Evolutionary conservation across 2,797 vertebrate genomes (phyloP).

Genomic region (Dromococcyx pavoninus): DNA sequence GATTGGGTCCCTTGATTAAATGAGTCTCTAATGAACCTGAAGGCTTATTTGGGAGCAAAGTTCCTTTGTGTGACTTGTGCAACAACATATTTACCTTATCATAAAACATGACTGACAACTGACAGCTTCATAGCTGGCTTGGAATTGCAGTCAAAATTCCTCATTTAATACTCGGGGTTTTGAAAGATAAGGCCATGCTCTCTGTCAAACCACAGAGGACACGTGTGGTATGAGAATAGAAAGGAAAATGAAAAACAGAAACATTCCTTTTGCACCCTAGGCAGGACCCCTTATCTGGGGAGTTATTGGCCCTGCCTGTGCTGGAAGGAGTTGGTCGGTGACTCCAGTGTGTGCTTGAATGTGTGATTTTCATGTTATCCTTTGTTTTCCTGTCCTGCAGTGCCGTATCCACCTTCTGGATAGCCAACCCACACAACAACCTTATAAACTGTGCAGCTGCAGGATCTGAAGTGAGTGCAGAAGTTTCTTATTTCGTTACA

Average conservation of each 20-base stretch:
- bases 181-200: constrained; percentile 29
- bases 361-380: background rate
- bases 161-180: constrained; percentile 29
- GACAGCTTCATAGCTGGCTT: constrained; percentile 45
- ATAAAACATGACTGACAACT: constrained; percentile 39
- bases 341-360: background rate
- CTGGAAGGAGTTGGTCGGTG: background rate
- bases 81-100: constrained; percentile 9
- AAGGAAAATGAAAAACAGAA: no score
- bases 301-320: background rate
- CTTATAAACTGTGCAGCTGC: constrained; percentile 92
- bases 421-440: constrained; percentile 98
- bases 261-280: background rate
- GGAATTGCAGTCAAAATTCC: constrained; percentile 48
- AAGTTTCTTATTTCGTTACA: background rate
- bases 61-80: constrained; percentile 10
- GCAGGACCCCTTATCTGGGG: constrained; percentile 13
- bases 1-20: background rate
- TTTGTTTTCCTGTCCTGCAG: constrained; percentile 72
- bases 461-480: constrained; percentile 90
- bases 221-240: background rate
- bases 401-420: constrained; percentile 97
- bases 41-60: background rate
- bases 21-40: background rate
- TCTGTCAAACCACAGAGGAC: background rate